Base-by-base conservation (phyloP, 2,888 invertebrate genomes). In the Caenorhabditis japonica region DNA sequence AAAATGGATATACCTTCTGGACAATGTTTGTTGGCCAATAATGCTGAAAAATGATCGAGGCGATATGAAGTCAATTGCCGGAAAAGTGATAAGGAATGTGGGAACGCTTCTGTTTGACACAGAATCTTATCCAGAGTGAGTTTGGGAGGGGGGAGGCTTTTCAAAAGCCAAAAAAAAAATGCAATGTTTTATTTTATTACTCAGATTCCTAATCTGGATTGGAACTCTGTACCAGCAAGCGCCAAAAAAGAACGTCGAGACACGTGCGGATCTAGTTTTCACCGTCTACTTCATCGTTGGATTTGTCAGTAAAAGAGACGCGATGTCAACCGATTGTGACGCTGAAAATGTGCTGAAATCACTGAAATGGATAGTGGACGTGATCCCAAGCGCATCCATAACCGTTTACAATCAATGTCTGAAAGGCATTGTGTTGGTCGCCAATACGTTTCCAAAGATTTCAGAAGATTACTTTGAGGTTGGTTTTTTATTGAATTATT, bases 1-100 rank as follows among this genome's bases (percentile, higher is more conserved):
- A 2, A 56, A 64, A 56, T 66, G 59, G 68, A 52, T 36, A 12
- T 68, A 38, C 36, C 7, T 72, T 43, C 15, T 72, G 53, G 66
- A 64, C 27, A 56, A 60, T 21, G 43, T 44, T 3, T 59, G 59
- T 15, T 64, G 58, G 49, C 56, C 73, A 15, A 23, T 60, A 0
- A 13, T 73, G n/a, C 51, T 33, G 5, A 66, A 55, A 46, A 1
- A 10, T 17, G 73, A 68, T 4, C 33, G 61, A 17, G 30, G 4
- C 19, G 66, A 73, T 33, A 8, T 33, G 19, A 60, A 55, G 41
- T 19, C 19, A 10, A n/a, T 46, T 1, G 44, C 60, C 27, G 55
- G 55, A 17, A 46, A 33, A 36, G 15, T 61, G 19, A 47, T 49
- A 12, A 17, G 47, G 19, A 38, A 27, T 21, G 21, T 66, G n/a